phyloP scores from a whole-genome alignment of 1,140 invertebrate genomes.

The Hirudo medicinalis region DNA sequence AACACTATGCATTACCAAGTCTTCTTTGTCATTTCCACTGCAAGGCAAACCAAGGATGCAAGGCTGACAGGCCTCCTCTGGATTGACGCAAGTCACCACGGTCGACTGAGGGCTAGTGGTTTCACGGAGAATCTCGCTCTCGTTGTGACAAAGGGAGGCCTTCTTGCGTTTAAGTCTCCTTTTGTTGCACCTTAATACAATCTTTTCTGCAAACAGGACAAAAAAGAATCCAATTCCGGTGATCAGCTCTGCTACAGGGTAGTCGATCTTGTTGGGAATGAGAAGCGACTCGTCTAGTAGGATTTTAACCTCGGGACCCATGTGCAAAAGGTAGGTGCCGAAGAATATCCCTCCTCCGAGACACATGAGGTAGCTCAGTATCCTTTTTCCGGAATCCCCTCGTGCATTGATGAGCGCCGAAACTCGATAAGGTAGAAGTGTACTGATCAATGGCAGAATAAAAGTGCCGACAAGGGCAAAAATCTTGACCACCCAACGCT shows the following conservation, averaged over 20 bases:
- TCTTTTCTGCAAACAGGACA: slow-evolving; percentile 69
- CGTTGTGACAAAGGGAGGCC: neutral
- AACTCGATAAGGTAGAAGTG: slow-evolving; percentile 20
- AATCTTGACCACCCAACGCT: slow-evolving; percentile 22
- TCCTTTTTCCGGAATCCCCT: slow-evolving; percentile 14
- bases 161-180: slow-evolving; percentile 14
- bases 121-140: neutral
- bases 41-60: slow-evolving; percentile 11
- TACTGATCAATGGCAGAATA: slow-evolving; percentile 21
- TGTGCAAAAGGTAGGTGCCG: slow-evolving; percentile 64
- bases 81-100: neutral
- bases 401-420: slow-evolving; percentile 11
- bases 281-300: slow-evolving; percentile 18
- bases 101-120: neutral
- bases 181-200: slow-evolving; percentile 43
- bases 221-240: slow-evolving; percentile 66
- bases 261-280: slow-evolving; percentile 24
- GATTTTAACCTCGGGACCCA: slow-evolving; percentile 60
- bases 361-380: slow-evolving; percentile 45
- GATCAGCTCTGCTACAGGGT: slow-evolving; percentile 56
- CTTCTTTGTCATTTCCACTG: neutral
- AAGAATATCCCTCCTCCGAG: slow-evolving; percentile 72
- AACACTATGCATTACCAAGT: neutral
- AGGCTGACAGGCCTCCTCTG: neutral
- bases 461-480: slow-evolving; percentile 20